phyloP scores from a whole-genome alignment of 2,113 vertebrate species.

The Equus quagga region DNA sequence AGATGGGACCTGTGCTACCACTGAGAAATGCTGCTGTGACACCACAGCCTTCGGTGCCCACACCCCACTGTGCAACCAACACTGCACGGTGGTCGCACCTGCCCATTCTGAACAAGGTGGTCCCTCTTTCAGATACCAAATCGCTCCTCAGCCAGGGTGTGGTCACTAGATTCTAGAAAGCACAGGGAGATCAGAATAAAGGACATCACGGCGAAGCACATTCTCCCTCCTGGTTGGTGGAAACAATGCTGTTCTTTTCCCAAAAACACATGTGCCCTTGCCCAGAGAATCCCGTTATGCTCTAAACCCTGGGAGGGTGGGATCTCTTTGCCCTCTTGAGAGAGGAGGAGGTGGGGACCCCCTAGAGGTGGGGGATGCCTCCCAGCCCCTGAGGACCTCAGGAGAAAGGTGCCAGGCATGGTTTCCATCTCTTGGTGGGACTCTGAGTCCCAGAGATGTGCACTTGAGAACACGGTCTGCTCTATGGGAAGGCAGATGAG shows the following conservation, averaged over 20 bases:
- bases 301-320: not conserved
- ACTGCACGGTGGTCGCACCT: too few species aligned
- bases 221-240: not conserved
- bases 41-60: not conserved
- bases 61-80: not conserved
- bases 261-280: too few species aligned
- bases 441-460: not conserved
- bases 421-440: not conserved
- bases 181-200: not conserved
- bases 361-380: not conserved
- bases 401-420: not conserved
- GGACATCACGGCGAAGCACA: not conserved
- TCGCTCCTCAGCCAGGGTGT: not conserved
- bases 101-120: not conserved
- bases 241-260: not conserved
- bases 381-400: not conserved
- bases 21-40: not conserved
- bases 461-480: not conserved
- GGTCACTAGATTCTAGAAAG: not conserved
- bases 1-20: too few species aligned
- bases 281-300: too few species aligned
- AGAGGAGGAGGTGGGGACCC: not conserved
- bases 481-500: not conserved
- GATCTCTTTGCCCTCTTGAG: not conserved
- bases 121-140: not conserved